Conservation (phyloP, 2,888 invertebrate genomes). For the Trissonchulus sp. region DNA sequence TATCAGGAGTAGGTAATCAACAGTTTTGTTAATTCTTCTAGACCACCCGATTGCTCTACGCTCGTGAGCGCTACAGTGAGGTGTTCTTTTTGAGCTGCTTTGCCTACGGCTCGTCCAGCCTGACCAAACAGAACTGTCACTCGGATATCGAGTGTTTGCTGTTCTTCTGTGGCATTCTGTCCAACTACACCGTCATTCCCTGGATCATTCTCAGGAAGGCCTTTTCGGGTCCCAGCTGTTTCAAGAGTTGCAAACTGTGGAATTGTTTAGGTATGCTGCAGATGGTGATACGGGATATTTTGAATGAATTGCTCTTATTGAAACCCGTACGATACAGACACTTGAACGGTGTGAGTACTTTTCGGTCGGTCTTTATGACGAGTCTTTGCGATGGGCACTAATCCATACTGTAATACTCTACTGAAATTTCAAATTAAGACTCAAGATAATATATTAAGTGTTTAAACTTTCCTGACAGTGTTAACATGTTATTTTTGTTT, state of each 20-base stretch:
- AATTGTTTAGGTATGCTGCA: conserved; percentile 2
- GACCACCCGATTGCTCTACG: not conserved
- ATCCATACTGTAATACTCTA: no score
- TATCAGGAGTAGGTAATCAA: no score
- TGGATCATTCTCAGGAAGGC: not conserved
- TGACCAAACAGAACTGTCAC: not conserved
- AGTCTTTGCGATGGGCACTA: no score
- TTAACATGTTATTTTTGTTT: no score
- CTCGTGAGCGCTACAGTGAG: not conserved
- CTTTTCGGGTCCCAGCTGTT: not conserved
- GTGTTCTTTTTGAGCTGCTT: not conserved
- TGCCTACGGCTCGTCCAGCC: not conserved
- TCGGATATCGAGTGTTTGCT: not conserved
- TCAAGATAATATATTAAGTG: no score
- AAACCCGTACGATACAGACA: no score
- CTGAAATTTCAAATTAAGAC: no score
- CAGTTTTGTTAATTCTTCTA: no score
- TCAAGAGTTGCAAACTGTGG: not conserved
- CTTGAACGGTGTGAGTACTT: no score
- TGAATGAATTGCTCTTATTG: not conserved
- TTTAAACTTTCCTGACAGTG: no score
- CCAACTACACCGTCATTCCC: not conserved
- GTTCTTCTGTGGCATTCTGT: not conserved
- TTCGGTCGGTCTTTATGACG: no score
- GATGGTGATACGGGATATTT: not conserved